Evolutionary conservation across 2,888 invertebrate species (phyloP), one percentile per base, ranked within the genome.

Genomic region (Apotomis betuletana): DNA sequence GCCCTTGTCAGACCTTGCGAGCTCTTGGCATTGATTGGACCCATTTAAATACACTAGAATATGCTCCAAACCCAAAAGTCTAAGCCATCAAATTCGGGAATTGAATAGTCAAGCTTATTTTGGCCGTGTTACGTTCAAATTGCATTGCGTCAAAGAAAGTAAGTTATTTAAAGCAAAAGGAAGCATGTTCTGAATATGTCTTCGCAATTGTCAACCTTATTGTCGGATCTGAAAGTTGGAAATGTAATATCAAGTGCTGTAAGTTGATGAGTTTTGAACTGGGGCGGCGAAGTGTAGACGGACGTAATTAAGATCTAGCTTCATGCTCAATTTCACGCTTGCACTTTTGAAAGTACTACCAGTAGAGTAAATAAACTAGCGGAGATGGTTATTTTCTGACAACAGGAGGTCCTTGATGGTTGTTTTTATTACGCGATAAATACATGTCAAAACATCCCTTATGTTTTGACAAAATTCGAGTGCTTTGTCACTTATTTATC

Each of bases 301-400:
- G 46, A 64, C 63, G 15, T 67, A 71, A 71, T 71, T 71, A 71
- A 71, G 61, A 57, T 61, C 51, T 62, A 67, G 55, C 60, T 67
- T 67, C 71, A 71, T 58, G 71, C 57, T 67, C 57, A 71, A 71
- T 71, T 71, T 71, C 71, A 71, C 71, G 62, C 57, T 67, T 71
- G 62, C 67, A 71, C 71, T 71, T 67, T 71, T 62, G 67, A 71
- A 67, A 67, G 61, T 67, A 12, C 55, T 15, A 8, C 5, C 41
- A 41, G 52, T 27, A 6, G 58, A 52, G 52, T 51, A 52, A 4
- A 12, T 57, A 62, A 58, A 51, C 3, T 6, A 51, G 57, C 38
- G 61, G 61, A 61, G 49, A 3, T 9, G 9, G 10, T 9, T 49
- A 10, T 49, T 46, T 49, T 2, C 41, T 41, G 5, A 41, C 41